These are phyloP conservation scores for Aulostomus chinensis DNA, from an alignment of 2,797 vertebrate species.

Conservation along the genomic window DNA sequence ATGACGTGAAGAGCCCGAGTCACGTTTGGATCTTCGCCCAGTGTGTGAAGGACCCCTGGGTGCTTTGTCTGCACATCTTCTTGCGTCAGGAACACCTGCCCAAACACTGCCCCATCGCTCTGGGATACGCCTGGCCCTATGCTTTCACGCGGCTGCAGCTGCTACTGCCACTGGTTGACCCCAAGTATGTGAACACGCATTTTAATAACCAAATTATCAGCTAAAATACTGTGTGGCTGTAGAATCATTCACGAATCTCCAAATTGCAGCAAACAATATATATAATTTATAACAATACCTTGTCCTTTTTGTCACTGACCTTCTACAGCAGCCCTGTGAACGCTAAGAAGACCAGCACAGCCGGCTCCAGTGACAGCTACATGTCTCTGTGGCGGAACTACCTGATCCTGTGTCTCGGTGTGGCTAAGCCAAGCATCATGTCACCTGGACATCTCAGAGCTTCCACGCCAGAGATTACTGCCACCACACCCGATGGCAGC, in stretches of 20 bases:
- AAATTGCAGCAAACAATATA: too few species aligned
- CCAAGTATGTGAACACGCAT: conserved; percentile 83
- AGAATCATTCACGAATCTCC: not conserved
- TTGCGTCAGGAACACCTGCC: conserved; percentile 96
- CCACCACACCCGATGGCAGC: conserved; percentile 95
- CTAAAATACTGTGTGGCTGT: too few species aligned
- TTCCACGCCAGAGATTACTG: conserved; percentile 96
- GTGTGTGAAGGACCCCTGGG: conserved; percentile 96
- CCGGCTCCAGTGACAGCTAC: conserved; percentile 89
- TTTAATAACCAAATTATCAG: too few species aligned
- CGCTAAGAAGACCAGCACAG: conserved; percentile 95
- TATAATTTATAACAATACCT: too few species aligned
- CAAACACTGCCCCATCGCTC: conserved; percentile 93
- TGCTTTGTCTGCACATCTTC: conserved; percentile 98
- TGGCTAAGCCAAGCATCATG: conserved; percentile 99
- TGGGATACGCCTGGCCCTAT: conserved; percentile 98
- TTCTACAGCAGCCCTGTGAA: conserved; percentile 91
- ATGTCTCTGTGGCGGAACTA: conserved; percentile 98
- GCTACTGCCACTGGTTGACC: conserved; percentile 94
- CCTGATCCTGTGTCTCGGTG: conserved; percentile 97
- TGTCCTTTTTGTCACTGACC: not conserved
- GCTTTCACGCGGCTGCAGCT: conserved; percentile 95
- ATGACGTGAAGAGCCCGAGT: conserved; percentile 97
- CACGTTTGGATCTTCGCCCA: conserved; percentile 99
- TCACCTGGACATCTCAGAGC: conserved; percentile 95